Base-by-base conservation (phyloP, 2,888 invertebrate species). In the Rhyacophila evoluta region DNA sequence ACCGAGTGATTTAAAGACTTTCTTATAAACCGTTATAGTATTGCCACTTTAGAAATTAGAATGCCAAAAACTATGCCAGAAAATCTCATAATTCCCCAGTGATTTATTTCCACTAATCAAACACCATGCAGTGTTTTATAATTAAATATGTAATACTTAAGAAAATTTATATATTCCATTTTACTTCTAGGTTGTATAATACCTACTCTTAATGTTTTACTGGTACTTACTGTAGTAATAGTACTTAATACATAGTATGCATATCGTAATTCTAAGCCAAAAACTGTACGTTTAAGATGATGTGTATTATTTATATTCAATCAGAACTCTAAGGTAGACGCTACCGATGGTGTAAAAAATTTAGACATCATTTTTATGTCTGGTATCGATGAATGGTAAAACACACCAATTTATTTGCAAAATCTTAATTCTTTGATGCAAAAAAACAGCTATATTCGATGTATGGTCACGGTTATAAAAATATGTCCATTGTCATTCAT, bases 251-350 rank as follows among this genome's bases (percentile, higher is more conserved):
- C 15, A 55, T 55, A 19, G 19, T 55, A 55, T 55, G 55, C 55
- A 55, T 55, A 55, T 55, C 55, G 55, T 55, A 55, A 55, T 55
- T 55, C 55, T 55, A 55, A 25, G 55, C 25, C 19, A 25, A 55
- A 41, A 38, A 38, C 2, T n/a, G 3, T 41, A 41, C 15, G 15
- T 41, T 5, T 55, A 55, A 55, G 55, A 19, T 19, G 19, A 55
- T 55, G 19, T 25, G 10, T n/a, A n/a, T n/a, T n/a, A n/a, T n/a
- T n/a, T n/a, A n/a, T n/a, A n/a, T n/a, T n/a, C n/a, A n/a, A n/a
- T n/a, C n/a, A n/a, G n/a, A n/a, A n/a, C n/a, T n/a, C n/a, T n/a
- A n/a, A n/a, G n/a, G n/a, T n/a, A n/a, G n/a, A n/a, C n/a, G n/a
- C n/a, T n/a, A n/a, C n/a, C n/a, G n/a, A n/a, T n/a, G n/a, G n/a